Evolutionary conservation across 53 echinoderm and acorn worm genomes (phyloP).

Genomic region (Luidia sarsii): DNA sequence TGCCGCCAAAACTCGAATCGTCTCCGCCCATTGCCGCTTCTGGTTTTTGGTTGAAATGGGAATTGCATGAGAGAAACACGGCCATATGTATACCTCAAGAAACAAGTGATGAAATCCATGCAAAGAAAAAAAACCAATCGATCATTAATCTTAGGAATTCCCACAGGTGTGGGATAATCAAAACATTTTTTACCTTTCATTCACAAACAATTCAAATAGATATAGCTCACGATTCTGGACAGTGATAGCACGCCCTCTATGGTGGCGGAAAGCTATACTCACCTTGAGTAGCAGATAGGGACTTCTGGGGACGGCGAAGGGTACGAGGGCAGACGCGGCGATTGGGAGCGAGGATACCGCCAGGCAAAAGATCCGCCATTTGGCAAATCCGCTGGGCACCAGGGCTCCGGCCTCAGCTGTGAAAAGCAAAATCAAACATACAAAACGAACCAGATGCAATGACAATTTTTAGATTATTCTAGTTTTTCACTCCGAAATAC

Average conservation of each 20-base stretch:
- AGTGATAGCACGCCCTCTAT: no score
- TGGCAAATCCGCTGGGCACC: constrained; percentile 3
- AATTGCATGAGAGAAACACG: no score
- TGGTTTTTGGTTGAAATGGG: background rate
- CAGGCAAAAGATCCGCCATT: constrained; percentile 39
- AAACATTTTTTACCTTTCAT: no score
- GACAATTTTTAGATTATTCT: background rate
- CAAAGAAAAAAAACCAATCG: no score
- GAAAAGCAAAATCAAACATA: background rate
- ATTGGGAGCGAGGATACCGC: constrained; percentile 24
- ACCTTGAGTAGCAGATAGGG: constrained; percentile 39
- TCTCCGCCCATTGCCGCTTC: constrained; percentile 28
- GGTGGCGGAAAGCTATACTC: no score
- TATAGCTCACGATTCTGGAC: no score
- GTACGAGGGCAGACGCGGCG: constrained; percentile 4
- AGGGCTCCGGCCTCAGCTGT: background rate
- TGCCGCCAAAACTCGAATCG: constrained; percentile 16
- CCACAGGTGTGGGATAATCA: no score
- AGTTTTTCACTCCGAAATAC: no score
- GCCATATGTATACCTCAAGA: background rate
- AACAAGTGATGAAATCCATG: background rate
- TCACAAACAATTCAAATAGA: no score
- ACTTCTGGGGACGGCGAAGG: constrained; percentile 7
- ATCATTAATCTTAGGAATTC: no score
- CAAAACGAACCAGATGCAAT: background rate